Evolutionary conservation across 1,140 invertebrate species (phyloP).

Genomic region (Octopus bimaculoides): DNA sequence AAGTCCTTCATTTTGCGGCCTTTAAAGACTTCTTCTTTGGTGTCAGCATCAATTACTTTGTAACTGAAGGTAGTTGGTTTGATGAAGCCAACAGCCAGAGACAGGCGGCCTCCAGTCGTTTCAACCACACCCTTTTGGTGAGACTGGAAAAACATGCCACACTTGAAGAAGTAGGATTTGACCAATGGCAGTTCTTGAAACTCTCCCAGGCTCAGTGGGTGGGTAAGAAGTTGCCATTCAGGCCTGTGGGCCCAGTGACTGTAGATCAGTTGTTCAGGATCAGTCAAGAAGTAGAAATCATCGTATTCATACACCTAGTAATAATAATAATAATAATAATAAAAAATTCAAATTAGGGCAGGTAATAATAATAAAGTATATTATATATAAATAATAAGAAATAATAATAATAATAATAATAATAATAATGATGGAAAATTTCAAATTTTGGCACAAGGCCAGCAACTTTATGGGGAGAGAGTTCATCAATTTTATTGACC

Average conservation of each 20-base stretch:
- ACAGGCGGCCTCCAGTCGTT: constrained; percentile 49
- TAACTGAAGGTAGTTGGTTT: constrained; percentile 56
- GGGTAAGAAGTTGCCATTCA: constrained; percentile 53
- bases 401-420: no score
- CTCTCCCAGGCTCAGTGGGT: constrained; percentile 41
- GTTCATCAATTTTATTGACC: no score
- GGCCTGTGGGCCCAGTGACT: constrained; percentile 55
- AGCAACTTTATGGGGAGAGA: no score
- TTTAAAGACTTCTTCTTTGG: constrained; percentile 46
- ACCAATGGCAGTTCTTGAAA: constrained; percentile 57
- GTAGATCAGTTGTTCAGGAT: constrained; percentile 56
- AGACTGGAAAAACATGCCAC: constrained; percentile 55
- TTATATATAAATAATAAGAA: no score
- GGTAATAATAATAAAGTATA: no score
- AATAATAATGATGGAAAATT: no score
- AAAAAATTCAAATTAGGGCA: no score
- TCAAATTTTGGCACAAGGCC: no score
- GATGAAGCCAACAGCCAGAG: constrained; percentile 51
- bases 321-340: constrained; percentile 2
- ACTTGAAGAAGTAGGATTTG: constrained; percentile 58
- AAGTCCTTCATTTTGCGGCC: constrained; percentile 53
- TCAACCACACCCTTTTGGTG: constrained; percentile 53
- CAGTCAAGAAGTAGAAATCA: constrained; percentile 58
- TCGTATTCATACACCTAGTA: constrained; percentile 56
- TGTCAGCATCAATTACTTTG: constrained; percentile 50